Percentiles rank a stretch among this genome's conserved stretches.
Conservation (phyloP, 2,888 invertebrate genomes). For the Drepanosiphum platanoidis region DNA sequence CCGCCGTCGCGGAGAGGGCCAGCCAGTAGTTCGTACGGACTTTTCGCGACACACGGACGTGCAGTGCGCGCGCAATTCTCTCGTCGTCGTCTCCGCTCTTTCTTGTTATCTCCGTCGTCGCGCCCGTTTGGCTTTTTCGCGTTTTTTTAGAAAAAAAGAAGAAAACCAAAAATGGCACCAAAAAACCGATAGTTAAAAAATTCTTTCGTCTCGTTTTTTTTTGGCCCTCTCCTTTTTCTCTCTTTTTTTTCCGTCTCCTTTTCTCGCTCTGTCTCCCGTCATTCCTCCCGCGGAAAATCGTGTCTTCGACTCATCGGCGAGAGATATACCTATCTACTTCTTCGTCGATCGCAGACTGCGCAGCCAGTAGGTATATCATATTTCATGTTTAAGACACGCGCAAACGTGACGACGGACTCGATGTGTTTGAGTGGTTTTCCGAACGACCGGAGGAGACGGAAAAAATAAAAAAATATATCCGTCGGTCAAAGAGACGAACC, state of each 20-base stretch:
- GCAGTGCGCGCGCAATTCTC: background rate
- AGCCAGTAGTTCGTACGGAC: constrained; percentile 40
- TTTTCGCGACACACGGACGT: constrained; percentile 38
- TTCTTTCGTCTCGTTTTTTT: no score
- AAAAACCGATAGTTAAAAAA: no score
- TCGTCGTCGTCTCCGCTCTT: no score
- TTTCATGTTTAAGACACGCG: background rate
- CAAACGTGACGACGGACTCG: background rate
- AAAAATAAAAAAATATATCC: background rate
- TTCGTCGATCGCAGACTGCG: background rate
- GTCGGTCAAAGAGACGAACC: background rate
- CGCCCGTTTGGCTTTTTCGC: background rate
- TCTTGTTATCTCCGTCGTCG: background rate
- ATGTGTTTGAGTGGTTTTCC: background rate
- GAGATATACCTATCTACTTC: no score
- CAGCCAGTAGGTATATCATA: background rate
- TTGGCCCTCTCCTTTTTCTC: no score
- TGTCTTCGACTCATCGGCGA: background rate
- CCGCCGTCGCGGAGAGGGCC: background rate
- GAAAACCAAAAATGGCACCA: no score
- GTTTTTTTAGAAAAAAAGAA: background rate
- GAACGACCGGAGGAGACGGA: background rate
- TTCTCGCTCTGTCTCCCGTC: background rate
- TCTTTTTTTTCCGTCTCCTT: background rate
- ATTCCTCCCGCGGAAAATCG: background rate